Conservation (phyloP, 2,797 vertebrate species). For the Falco naumanni region DNA sequence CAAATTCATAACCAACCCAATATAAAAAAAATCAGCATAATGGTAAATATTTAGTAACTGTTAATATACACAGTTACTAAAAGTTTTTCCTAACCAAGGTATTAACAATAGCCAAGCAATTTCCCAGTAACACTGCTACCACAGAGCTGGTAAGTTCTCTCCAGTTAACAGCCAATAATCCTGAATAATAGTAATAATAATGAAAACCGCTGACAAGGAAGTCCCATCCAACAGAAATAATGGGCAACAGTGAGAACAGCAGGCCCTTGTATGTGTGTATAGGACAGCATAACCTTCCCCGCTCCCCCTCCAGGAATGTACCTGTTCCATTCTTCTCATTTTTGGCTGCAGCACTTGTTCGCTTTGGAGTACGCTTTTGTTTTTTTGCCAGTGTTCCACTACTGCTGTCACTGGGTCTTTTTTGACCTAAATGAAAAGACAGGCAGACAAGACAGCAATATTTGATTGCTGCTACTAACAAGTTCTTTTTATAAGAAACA, state of each 20-base stretch:
- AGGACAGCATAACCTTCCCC: neutral
- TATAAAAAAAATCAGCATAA: neutral
- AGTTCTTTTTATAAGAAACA: neutral
- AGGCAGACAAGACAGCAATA: neutral
- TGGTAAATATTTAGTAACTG: neutral
- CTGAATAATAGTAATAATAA: neutral
- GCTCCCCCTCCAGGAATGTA: constrained; percentile 47
- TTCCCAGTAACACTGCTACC: neutral
- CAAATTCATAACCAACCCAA: neutral
- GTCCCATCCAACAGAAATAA: neutral
- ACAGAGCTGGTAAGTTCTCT: neutral
- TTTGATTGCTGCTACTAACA: neutral
- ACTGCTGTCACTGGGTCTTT: constrained; percentile 86
- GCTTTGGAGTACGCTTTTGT: constrained; percentile 94
- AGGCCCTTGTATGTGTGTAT: accelerated
- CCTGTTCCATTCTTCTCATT: constrained; percentile 94
- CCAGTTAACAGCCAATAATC: neutral
- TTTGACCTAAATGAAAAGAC: constrained; percentile 82
- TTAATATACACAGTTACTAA: neutral
- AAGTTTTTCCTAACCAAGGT: neutral
- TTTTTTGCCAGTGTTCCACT: constrained; percentile 88
- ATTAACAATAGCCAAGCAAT: neutral
- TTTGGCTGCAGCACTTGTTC: constrained; percentile 82
- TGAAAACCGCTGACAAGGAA: neutral
- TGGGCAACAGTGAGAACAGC: accelerated